Conservation (phyloP, 2,888 invertebrate genomes). For the Horisme vitalbata region DNA sequence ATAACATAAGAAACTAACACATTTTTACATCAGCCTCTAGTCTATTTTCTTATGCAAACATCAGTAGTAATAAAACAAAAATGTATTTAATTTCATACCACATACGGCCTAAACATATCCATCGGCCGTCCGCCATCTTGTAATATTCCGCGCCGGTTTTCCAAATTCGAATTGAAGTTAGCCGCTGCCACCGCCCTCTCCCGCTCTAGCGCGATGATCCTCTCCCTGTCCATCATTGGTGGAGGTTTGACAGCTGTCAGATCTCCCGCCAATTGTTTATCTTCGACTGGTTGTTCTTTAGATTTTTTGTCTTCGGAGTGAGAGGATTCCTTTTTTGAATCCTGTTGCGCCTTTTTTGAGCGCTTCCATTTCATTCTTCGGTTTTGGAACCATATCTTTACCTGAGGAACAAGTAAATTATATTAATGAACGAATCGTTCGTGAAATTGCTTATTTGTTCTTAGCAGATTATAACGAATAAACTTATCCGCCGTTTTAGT, state of each 20-base stretch:
- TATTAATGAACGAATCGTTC: background rate
- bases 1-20: too few species aligned
- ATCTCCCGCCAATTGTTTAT: conserved; percentile 67
- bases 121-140: conserved; percentile 73
- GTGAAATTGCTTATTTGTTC: too few species aligned
- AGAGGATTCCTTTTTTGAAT: conserved; percentile 85
- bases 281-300: conserved; percentile 55
- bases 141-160: conserved; percentile 74
- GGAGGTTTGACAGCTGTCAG: conserved; percentile 76
- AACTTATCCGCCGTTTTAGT: too few species aligned
- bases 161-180: conserved; percentile 78
- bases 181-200: conserved; percentile 77
- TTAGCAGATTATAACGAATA: too few species aligned
- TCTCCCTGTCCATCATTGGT: conserved; percentile 72
- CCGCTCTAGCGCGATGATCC: conserved; percentile 74
- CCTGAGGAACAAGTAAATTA: conserved; percentile 81
- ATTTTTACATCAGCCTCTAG: too few species aligned
- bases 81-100: conserved; percentile 71
- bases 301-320: conserved; percentile 67
- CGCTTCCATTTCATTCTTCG: conserved; percentile 99
- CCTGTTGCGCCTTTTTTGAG: conserved; percentile 97
- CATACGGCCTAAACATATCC: conserved; percentile 81
- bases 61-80: conserved; percentile 41
- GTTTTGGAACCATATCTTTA: conserved; percentile 99
- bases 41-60: background rate